A percentile compares a stretch with the other conserved stretches of the same genome.
Evolutionary conservation across 2,113 vertebrate genomes (phyloP).

Genomic region (Pheucticus melanocephalus): DNA sequence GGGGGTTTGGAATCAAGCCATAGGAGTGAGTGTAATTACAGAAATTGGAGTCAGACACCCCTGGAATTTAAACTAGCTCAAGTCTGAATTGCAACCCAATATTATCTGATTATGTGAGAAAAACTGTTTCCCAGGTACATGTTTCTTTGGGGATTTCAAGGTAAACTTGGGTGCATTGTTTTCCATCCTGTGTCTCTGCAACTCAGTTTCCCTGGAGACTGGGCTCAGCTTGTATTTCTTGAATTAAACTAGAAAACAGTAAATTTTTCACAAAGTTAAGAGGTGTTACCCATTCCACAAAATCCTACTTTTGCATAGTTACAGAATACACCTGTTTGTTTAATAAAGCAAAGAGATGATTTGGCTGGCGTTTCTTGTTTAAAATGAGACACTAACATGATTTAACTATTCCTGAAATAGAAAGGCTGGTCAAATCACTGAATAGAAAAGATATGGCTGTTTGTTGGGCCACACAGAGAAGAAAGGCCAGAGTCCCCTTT

Average conservation of each 20-base stretch:
- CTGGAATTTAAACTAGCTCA: neutral
- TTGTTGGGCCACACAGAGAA: neutral
- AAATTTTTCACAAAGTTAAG: neutral
- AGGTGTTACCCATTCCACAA: neutral
- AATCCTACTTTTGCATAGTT: neutral
- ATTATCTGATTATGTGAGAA: neutral
- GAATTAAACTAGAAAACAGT: neutral
- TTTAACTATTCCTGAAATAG: neutral
- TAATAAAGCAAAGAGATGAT: neutral
- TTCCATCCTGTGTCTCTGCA: neutral
- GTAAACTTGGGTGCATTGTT: neutral
- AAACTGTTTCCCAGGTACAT: neutral
- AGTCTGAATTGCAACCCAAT: neutral
- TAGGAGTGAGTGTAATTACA: neutral
- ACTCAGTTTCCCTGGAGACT: neutral
- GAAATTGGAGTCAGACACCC: neutral
- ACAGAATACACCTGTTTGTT: neutral
- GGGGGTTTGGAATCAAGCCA: neutral
- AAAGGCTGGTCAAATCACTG: neutral
- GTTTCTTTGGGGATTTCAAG: neutral
- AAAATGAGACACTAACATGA: neutral
- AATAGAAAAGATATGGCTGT: neutral
- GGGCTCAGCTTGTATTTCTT: neutral
- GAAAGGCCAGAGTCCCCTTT: neutral
- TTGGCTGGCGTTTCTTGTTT: neutral